A percentile compares a stretch with the other conserved stretches of the same genome.
Conservation (phyloP, 1,140 invertebrate species). For the Bradynema listronoti region DNA sequence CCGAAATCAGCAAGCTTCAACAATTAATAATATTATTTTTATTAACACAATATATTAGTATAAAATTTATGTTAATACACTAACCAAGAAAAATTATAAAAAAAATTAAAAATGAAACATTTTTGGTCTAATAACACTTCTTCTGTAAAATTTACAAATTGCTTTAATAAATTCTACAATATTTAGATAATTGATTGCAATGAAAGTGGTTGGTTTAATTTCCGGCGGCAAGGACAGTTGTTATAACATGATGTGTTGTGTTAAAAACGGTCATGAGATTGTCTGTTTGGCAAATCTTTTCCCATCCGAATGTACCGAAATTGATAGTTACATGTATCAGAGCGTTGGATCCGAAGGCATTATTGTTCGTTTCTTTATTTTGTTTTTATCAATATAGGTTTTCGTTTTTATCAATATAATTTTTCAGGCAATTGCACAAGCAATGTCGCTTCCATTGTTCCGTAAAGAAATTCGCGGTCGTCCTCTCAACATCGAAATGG, state of each 20-base stretch:
- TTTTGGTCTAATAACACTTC: not conserved
- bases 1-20: too few relatives aligned
- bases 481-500: slow-evolving; percentile 68
- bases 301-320: slow-evolving; percentile 78
- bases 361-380: slow-evolving; percentile 58
- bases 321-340: slow-evolving; percentile 98
- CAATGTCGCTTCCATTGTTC: slow-evolving; percentile 84
- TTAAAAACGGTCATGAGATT: slow-evolving; percentile 86
- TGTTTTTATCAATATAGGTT: slow-evolving; percentile 8
- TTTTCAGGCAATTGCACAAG: slow-evolving; percentile 66
- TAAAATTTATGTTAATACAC: too few relatives aligned
- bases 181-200: slow-evolving; percentile 56
- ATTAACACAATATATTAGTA: too few relatives aligned
- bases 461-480: slow-evolving; percentile 71
- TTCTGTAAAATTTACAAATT: slow-evolving; percentile 3
- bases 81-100: not conserved
- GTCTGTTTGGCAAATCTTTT: slow-evolving; percentile 90
- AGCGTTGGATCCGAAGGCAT: slow-evolving; percentile 92
- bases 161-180: not conserved
- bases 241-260: slow-evolving; percentile 96
- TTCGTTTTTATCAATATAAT: not conserved
- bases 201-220: slow-evolving; percentile 80
- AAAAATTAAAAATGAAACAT: not conserved
- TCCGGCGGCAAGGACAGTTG: slow-evolving; percentile 98
- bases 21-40: too few relatives aligned